Evolutionary conservation across 2,888 invertebrate genomes (phyloP).

Genomic region (Stenotaenia linearis): DNA sequence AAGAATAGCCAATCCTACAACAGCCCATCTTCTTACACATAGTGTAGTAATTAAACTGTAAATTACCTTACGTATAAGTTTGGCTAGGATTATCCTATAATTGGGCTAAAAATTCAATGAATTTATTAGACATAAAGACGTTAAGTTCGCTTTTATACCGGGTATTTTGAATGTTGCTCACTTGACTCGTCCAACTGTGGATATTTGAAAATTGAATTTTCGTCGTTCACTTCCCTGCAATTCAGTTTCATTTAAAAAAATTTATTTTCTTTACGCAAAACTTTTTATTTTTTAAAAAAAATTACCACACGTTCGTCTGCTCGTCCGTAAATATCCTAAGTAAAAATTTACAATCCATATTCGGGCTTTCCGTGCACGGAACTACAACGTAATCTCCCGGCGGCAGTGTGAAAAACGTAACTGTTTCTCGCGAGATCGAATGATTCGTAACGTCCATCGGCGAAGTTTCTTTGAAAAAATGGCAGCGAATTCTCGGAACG

Average conservation of each 20-base stretch:
- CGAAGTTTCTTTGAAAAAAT: slow-evolving; percentile 58
- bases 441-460: slow-evolving; percentile 64
- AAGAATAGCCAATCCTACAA: too few species aligned
- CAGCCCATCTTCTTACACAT: too few species aligned
- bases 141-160: neutral
- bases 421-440: slow-evolving; percentile 61
- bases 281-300: neutral
- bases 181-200: slow-evolving; percentile 45
- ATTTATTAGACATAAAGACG: neutral
- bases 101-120: slow-evolving; percentile 50
- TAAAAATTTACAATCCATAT: slow-evolving; percentile 64
- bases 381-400: slow-evolving; percentile 69
- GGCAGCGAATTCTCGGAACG: slow-evolving; percentile 56
- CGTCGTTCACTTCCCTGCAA: slow-evolving; percentile 66
- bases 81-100: slow-evolving; percentile 52
- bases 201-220: slow-evolving; percentile 63
- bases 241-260: neutral
- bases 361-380: slow-evolving; percentile 61
- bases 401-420: slow-evolving; percentile 66
- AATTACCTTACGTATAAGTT: slow-evolving; percentile 49
- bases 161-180: neutral
- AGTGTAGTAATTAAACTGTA: too few species aligned
- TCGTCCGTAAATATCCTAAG: slow-evolving; percentile 66
- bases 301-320: slow-evolving; percentile 64
- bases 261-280: neutral